Base-by-base conservation (phyloP, 1,140 invertebrate species). In the Popillia japonica region DNA sequence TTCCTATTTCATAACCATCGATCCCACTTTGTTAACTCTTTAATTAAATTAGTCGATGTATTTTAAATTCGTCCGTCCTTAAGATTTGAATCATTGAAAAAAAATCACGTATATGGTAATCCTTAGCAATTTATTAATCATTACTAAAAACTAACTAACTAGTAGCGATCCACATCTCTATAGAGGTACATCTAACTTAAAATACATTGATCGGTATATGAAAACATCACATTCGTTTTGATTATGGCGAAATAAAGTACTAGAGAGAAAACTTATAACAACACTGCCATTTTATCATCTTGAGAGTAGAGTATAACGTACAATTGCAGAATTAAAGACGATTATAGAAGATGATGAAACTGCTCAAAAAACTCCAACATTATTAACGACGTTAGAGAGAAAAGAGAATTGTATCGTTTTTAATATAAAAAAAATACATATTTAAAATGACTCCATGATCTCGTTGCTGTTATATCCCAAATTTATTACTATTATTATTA, bases 221-320 rank as follows among this genome's bases (percentile, higher is more conserved):
- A 4, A 34, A 34, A 48, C 44, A 14, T 68, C 22, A 68, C 11
- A 20, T 27, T 34, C 11, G 20, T 68, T 27, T 23, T 10, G 61
- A 68, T 22, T 17, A 68, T 68, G 61, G 61, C 61, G 48, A 77
- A 77, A 77, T n/a, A 17, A 22, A 68, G 9, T 27, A 68, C 11
- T 10, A 20, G 22, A 20, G 22, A 68, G 22, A 73, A 48, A 78
- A 78, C 78, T 78, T 78, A 78, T n/a, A 59, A 61, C 73, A 73
- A 74, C 78, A 78, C 78, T 78, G 78, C 78, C 78, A 78, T 78
- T 78, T 78, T 78, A 68, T 78, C 78, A 78, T 78, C 78, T 78
- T 74, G 68, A 78, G 68, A 78, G 74, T 78, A 78, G 44, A 59
- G n/a, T 74, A 41, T 78, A 34, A 34, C 10, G 42, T 78, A 78